Evolutionary conservation across 2,888 invertebrate genomes (phyloP).

Genomic region (Strigamia transsilvanica): DNA sequence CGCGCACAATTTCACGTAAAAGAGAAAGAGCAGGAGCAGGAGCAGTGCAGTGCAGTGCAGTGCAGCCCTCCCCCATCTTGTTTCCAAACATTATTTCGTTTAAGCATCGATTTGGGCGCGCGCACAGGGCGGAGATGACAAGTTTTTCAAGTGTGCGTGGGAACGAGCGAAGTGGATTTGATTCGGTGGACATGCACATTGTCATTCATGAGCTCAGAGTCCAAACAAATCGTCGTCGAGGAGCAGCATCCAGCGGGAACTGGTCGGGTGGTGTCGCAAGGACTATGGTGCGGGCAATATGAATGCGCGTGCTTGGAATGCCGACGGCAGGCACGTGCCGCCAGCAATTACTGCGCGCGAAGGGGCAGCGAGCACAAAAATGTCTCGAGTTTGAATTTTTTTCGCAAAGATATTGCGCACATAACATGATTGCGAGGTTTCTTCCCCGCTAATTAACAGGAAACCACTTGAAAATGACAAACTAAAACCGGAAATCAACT

Average conservation of each 20-base stretch:
- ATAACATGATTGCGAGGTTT: not conserved
- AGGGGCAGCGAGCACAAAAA: not conserved
- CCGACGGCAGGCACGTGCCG: constrained; percentile 15
- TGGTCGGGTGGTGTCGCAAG: too few species aligned
- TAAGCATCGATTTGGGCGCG: too few species aligned
- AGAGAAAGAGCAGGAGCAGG: too few species aligned
- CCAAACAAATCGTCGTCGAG: constrained; percentile 18
- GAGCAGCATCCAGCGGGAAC: not conserved
- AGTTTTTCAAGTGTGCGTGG: not conserved
- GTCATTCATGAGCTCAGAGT: constrained; percentile 9
- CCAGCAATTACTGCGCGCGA: not conserved
- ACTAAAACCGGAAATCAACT: constrained; percentile 12
- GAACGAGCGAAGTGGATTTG: not conserved
- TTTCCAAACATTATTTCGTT: too few species aligned
- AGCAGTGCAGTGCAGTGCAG: too few species aligned
- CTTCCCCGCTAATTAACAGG: constrained; percentile 10
- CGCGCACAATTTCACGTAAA: too few species aligned
- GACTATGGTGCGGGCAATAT: constrained; percentile 9
- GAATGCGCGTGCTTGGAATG: constrained; percentile 34
- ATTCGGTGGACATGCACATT: not conserved
- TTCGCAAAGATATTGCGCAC: too few species aligned
- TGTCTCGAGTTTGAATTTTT: not conserved
- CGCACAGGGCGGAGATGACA: too few species aligned
- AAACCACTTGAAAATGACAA: not conserved
- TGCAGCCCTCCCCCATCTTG: too few species aligned